Evolutionary conservation across 2,888 invertebrate genomes (phyloP).

Genomic region (Neoitamus cyanurus): DNA sequence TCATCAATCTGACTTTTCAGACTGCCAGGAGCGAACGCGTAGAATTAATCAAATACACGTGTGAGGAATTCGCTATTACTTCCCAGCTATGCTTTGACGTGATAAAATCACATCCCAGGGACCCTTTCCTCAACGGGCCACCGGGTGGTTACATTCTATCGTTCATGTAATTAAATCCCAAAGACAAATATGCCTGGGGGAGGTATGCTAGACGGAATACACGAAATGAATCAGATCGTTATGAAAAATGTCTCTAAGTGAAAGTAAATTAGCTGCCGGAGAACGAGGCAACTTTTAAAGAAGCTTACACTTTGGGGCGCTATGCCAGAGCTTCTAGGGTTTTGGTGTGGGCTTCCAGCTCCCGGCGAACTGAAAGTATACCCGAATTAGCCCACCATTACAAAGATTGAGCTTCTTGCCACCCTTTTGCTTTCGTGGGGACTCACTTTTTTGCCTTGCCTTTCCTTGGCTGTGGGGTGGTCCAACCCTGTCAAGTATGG

Average conservation of each 20-base stretch:
- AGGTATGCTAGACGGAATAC: constrained; percentile 3
- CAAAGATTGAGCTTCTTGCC: constrained; percentile 43
- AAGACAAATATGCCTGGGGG: constrained; percentile 27
- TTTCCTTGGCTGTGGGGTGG: neutral
- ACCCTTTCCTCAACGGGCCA: neutral
- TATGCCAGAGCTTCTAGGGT: neutral
- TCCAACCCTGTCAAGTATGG: constrained; percentile 10
- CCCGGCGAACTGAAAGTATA: neutral
- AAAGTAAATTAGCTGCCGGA: constrained; percentile 19
- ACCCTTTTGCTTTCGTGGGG: constrained; percentile 23
- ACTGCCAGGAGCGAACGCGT: constrained; percentile 33
- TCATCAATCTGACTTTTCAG: constrained; percentile 42
- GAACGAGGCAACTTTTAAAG: neutral
- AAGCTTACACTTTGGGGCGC: neutral
- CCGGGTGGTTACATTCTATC: neutral
- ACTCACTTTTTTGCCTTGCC: neutral
- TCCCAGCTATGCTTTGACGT: neutral
- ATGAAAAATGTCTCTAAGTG: constrained; percentile 41
- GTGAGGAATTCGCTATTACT: constrained; percentile 23
- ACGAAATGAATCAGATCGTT: constrained; percentile 30
- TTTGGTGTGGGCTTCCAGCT: neutral
- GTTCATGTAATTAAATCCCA: constrained; percentile 23
- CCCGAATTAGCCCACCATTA: constrained; percentile 39
- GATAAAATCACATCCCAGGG: constrained; percentile 14
- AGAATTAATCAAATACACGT: constrained; percentile 36